Conservation (phyloP, 2,888 invertebrate species). For the Bombyx huttoni region DNA sequence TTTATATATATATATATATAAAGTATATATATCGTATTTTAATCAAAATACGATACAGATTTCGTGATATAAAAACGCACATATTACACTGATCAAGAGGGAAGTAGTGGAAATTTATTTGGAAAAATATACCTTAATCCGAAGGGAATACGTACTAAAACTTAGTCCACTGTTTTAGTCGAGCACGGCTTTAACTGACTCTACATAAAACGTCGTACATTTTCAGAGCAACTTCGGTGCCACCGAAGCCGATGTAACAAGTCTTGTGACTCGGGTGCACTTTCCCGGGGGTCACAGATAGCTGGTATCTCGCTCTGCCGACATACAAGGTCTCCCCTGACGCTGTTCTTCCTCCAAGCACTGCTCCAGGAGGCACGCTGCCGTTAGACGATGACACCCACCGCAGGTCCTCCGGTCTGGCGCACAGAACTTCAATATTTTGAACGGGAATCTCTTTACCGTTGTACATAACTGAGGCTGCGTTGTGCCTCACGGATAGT, state of each 20-base stretch:
- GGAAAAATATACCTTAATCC: not conserved
- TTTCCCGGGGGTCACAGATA: conserved; percentile 73
- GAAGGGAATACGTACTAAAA: not conserved
- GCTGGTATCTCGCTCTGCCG: conserved; percentile 69
- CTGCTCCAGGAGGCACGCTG: conserved; percentile 65
- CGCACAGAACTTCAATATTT: conserved; percentile 55
- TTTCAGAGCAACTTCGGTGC: conserved; percentile 48
- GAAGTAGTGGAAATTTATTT: too few relatives aligned
- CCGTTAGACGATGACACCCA: conserved; percentile 72
- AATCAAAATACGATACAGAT: too few relatives aligned
- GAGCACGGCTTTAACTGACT: conserved; percentile 25
- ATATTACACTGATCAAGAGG: too few relatives aligned
- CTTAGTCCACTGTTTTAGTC: not conserved
- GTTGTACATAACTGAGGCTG: conserved; percentile 47
- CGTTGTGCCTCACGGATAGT: conserved; percentile 50
- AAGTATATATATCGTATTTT: too few relatives aligned
- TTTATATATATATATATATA: too few relatives aligned
- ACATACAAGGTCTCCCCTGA: conserved; percentile 67
- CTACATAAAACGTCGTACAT: conserved; percentile 59
- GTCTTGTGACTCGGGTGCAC: conserved; percentile 55
- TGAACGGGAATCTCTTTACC: conserved; percentile 57
- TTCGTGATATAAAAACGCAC: too few relatives aligned
- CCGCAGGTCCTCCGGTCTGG: conserved; percentile 40
- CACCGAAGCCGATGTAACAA: conserved; percentile 55
- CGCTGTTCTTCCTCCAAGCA: conserved; percentile 63